Conservation (phyloP, 2,888 invertebrate species). For the Hedychridium roseum region DNA sequence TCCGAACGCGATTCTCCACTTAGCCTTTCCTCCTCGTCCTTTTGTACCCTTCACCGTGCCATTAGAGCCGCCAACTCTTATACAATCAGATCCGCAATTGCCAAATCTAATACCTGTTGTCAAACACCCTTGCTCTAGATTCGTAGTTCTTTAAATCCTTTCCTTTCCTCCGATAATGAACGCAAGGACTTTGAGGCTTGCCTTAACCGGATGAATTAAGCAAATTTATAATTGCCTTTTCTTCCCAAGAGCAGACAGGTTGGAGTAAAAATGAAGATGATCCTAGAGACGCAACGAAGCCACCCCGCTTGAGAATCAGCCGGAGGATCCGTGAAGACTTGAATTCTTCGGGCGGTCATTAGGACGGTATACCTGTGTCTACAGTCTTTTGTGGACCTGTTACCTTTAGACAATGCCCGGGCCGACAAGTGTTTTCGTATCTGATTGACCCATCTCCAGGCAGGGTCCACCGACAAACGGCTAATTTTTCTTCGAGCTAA, state of each 20-base stretch:
- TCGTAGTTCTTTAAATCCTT: too few species aligned
- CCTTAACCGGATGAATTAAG: too few species aligned
- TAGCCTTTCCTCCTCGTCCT: slow-evolving; percentile 15
- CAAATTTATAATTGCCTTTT: too few species aligned
- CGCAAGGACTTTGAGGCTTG: too few species aligned
- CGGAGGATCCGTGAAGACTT: slow-evolving; percentile 20
- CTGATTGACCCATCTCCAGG: slow-evolving; percentile 58
- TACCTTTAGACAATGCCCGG: slow-evolving; percentile 50
- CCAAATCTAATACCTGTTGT: too few species aligned
- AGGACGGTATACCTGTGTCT: slow-evolving; percentile 56
- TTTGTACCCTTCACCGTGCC: slow-evolving; percentile 7
- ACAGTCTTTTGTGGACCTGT: slow-evolving; percentile 47
- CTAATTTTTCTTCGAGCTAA: slow-evolving; percentile 56
- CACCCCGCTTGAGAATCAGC: slow-evolving; percentile 5
- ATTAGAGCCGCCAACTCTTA: too few species aligned
- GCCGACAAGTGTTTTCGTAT: slow-evolving; percentile 57
- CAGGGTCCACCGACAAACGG: slow-evolving; percentile 44
- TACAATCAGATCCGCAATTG: too few species aligned
- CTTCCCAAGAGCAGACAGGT: too few species aligned
- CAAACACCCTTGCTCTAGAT: too few species aligned
- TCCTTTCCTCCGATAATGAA: too few species aligned
- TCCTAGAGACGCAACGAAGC: slow-evolving; percentile 12
- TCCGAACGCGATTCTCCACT: slow-evolving; percentile 43
- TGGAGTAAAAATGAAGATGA: neutral
- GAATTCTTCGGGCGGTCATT: slow-evolving; percentile 52